A percentile compares a stretch with the other conserved stretches of the same genome.
These are phyloP conservation scores for Ammodytes dubius DNA, from an alignment of 2,113 vertebrate genomes.

Conservation along the genomic window DNA sequence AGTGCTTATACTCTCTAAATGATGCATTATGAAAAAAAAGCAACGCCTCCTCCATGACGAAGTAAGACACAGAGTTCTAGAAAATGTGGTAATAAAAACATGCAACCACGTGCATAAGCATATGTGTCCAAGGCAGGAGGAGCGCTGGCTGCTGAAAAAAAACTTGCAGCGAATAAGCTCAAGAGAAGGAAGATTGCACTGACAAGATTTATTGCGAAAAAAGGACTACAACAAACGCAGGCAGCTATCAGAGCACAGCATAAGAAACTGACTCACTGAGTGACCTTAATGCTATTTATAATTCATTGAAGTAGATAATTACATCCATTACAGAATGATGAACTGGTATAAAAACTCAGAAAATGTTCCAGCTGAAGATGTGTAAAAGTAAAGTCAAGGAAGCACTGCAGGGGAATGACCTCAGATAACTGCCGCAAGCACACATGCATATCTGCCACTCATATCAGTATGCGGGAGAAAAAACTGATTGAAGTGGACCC, in stretches of 20 bases:
- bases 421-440: conserved; percentile 29
- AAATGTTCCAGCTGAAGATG: conserved; percentile 28
- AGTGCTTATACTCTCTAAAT: conserved; percentile 24
- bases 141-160: not conserved
- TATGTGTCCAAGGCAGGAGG: not conserved
- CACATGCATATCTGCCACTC: conserved; percentile 24
- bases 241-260: conserved; percentile 17
- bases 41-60: conserved; percentile 22
- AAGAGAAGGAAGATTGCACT: conserved; percentile 1
- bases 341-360: conserved; percentile 29
- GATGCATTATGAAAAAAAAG: conserved; percentile 37
- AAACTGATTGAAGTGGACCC: conserved; percentile 45
- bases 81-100: not conserved
- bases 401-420: conserved; percentile 37
- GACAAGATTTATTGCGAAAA: conserved; percentile 5
- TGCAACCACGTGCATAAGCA: not conserved
- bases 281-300: conserved; percentile 43
- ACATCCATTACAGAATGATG: conserved; percentile 36
- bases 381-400: conserved; percentile 32
- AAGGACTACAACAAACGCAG: conserved; percentile 9
- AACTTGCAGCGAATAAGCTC: not conserved
- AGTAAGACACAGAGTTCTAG: conserved; percentile 11
- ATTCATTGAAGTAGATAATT: conserved; percentile 55
- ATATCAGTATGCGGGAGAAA: conserved; percentile 38
- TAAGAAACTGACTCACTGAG: conserved; percentile 18